Percentiles rank a stretch among this genome's conserved stretches.
Evolutionary conservation across 23 tunicate genomes (phyloP).

Genomic region (Trididemnum nubilum): DNA sequence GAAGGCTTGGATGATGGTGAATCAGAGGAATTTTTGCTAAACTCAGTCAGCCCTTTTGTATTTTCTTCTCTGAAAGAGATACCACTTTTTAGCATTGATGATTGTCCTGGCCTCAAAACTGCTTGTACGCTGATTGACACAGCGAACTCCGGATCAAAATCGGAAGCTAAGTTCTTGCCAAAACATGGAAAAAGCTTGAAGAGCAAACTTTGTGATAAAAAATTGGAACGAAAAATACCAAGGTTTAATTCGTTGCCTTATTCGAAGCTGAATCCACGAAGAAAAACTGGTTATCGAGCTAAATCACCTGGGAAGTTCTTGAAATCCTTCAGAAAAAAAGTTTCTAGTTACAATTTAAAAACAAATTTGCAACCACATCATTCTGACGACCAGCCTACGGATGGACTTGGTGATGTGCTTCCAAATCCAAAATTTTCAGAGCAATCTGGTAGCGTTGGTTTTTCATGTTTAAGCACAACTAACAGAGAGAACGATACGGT

Average conservation of each 20-base stretch:
- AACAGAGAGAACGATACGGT: no score
- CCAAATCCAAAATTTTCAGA: no score
- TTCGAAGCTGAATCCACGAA: background rate
- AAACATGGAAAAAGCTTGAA: background rate
- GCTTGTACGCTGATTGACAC: background rate
- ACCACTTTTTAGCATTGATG: background rate
- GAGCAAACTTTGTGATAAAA: background rate
- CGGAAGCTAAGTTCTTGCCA: background rate
- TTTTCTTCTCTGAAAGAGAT: conserved; percentile 1
- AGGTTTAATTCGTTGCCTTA: background rate
- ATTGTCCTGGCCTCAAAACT: background rate
- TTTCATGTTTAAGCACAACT: no score
- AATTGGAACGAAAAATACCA: background rate
- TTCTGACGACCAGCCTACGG: no score
- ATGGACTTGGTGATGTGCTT: no score
- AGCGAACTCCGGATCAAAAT: background rate
- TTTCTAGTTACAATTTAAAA: no score
- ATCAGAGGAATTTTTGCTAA: background rate
- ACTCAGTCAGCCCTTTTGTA: background rate
- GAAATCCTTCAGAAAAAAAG: no score
- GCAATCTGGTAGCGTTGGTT: no score
- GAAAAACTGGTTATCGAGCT: no score
- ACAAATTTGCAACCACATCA: no score
- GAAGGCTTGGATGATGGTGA: background rate
- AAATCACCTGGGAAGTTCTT: no score